Base-by-base conservation (phyloP, 2,888 invertebrate species). In the Brachyptera risi region DNA sequence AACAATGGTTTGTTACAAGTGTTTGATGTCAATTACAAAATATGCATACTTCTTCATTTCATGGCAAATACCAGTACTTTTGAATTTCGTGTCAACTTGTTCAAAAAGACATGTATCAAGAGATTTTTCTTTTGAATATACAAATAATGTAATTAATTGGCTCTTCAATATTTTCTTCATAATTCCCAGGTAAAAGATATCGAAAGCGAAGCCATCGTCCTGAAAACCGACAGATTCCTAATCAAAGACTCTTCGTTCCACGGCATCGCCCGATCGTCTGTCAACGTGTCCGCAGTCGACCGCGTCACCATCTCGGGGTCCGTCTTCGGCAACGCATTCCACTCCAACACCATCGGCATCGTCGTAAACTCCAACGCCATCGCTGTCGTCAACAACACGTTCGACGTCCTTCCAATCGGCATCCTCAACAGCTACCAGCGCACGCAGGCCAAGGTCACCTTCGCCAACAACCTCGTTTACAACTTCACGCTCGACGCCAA, bases 391-490 rank as follows among this genome's bases (percentile, higher is more conserved):
- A 27, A 27, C 27, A 51, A 51, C 15, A 51, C 50, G 13, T 51
- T 51, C 31, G n/a, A 4, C 31, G 31, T n/a, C 17, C n/a, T 51
- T 15, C 50, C 50, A 27, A 51, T 51, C 50, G 17, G n/a, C n/a
- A n/a, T n/a, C 27, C 1, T 17, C 31, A 27, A 17, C 15, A 5
- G 15, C 3, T 1, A 27, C 11, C 3, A 15, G 3, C n/a, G 27
- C n/a, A n/a, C 26, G 9, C 27, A 26, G 3, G 17, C 3, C 2
- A 3, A 27, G n/a, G 31, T 51, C 3, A 27, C 31, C 2, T 26
- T 51, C 3, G 31, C 27, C 13, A 27, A 51, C 3, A 51, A 51
- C 15, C 13, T 27, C n/a, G n/a, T 51, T 51, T 26, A 17, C 17
- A 31, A 51, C 2, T 3, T 51, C 27, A 17, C 24, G 2, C 15